Base-by-base conservation (phyloP, 2,888 invertebrate genomes). In the Drosophila sordidapex region DNA sequence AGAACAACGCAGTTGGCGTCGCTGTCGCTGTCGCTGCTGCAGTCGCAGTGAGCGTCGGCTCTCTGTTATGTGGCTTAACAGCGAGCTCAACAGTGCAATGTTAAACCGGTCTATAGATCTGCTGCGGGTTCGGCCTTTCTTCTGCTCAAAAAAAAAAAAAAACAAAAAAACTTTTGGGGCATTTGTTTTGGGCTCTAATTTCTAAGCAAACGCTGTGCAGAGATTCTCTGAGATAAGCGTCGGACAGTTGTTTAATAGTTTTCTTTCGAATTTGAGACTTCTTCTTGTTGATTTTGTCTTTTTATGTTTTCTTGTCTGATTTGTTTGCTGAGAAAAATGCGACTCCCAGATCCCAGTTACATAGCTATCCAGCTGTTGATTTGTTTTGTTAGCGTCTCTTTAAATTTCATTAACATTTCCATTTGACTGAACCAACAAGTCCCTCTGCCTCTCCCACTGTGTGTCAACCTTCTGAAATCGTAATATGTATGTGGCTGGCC, bases 101-200 rank as follows among this genome's bases (percentile, higher is more conserved):
- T 82, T 85, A 81, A 79, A 87, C 89, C 86, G 83, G 88, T 87
- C 82, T 74, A 21, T 10, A 18, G 63, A 54, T 51, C 53, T 29
- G 10, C 43, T 53, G 61, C 27, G 40, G 27, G 27, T 18, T 52
- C 25, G 59, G 53, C 40, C 53, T 73, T 81, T 76, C 81, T 79
- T 76, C 43, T 70, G 59, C 46, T 61, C 31, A 57, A 51, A 74
- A 68, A 8, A 38, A 4, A 38, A 38, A 15, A 2, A 15, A 6
- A 4, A n/a, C 27, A 53, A 21, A n/a, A 54, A 7, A 4, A 29
- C n/a, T 38, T 73, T 82, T 80, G 75, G 79, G 71, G 69, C 79
- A 73, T 87, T 78, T 89, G 83, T 83, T 88, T 90, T 90, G 84
- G 87, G 80, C 85, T 90, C 87, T 85, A 79, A 87, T 88, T 90